A percentile compares a stretch with the other conserved stretches of the same genome.
Conservation (phyloP, 2,888 invertebrate species). For the Eupithecia subfuscata region DNA sequence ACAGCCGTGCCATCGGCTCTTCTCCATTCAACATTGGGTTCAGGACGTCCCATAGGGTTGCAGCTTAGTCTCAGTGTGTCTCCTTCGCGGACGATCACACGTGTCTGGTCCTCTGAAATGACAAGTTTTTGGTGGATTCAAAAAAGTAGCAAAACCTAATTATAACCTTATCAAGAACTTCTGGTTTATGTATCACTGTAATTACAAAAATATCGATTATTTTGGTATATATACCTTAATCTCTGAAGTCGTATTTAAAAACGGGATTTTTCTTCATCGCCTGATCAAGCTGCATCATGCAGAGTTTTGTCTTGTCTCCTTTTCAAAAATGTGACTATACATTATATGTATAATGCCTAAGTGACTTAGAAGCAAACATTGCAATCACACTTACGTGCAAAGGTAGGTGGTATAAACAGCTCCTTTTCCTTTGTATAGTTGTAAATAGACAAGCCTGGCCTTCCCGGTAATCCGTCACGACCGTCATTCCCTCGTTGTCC, state of each 20-base stretch:
- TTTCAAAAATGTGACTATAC: neutral
- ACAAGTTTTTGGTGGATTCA: neutral
- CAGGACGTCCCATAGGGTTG: conserved; percentile 90
- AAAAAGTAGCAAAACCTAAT: too few species aligned
- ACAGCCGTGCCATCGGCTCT: conserved; percentile 83
- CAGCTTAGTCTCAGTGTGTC: conserved; percentile 93
- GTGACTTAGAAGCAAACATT: neutral
- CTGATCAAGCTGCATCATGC: neutral
- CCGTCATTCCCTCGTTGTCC: conserved; percentile 91
- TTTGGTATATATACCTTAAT: too few species aligned
- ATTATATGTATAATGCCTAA: neutral
- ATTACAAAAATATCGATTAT: too few species aligned
- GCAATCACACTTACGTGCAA: conserved; percentile 80
- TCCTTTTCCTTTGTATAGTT: conserved; percentile 87
- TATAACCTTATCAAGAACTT: too few species aligned
- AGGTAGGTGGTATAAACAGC: conserved; percentile 93
- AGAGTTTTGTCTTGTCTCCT: neutral
- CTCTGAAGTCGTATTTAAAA: too few species aligned
- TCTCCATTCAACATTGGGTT: conserved; percentile 92
- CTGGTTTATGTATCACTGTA: too few species aligned
- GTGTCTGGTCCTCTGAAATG: conserved; percentile 75
- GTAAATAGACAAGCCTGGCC: conserved; percentile 92
- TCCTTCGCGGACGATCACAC: conserved; percentile 90
- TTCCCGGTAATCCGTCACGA: conserved; percentile 89
- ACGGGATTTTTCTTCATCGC: neutral